phyloP scores from a whole-genome alignment of 1,140 invertebrate genomes.

The Bombus vancouverensis region DNA sequence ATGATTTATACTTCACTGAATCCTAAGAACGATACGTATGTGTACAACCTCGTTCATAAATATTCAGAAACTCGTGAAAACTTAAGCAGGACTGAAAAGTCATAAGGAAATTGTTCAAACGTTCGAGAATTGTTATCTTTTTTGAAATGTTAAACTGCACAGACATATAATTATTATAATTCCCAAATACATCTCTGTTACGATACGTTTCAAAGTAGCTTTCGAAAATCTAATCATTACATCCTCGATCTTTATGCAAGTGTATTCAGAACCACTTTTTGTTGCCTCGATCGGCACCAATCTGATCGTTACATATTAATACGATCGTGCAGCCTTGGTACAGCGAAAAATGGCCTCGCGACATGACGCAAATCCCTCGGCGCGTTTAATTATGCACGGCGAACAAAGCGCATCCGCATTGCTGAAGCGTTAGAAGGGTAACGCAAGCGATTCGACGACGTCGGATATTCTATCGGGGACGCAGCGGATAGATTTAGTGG shows the following conservation, averaged over 20 bases:
- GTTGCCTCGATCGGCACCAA: neutral
- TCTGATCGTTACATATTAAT: neutral
- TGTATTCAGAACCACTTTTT: neutral
- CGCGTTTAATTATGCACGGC: constrained; percentile 16
- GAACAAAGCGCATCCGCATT: constrained; percentile 38
- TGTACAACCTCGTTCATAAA: too few relatives aligned
- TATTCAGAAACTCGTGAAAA: too few relatives aligned
- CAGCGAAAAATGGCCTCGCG: neutral
- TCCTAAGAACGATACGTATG: too few relatives aligned
- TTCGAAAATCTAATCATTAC: neutral
- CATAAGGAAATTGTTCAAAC: too few relatives aligned
- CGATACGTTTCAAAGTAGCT: too few relatives aligned
- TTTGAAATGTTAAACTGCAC: too few relatives aligned
- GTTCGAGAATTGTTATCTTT: too few relatives aligned
- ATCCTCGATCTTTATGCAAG: neutral
- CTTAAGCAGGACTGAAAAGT: too few relatives aligned
- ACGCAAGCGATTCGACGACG: constrained; percentile 9
- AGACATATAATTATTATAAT: too few relatives aligned
- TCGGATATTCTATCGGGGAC: constrained; percentile 13
- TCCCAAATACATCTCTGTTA: too few relatives aligned
- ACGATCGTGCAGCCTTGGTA: neutral
- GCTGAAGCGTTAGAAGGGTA: constrained; percentile 25
- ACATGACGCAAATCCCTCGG: neutral
- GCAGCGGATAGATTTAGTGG: constrained; percentile 32
- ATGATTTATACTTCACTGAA: too few relatives aligned